Percentiles rank a stretch among this genome's conserved stretches.
Evolutionary conservation across 2,797 vertebrate genomes (phyloP).

Genomic region (Toxotes lorentzi): DNA sequence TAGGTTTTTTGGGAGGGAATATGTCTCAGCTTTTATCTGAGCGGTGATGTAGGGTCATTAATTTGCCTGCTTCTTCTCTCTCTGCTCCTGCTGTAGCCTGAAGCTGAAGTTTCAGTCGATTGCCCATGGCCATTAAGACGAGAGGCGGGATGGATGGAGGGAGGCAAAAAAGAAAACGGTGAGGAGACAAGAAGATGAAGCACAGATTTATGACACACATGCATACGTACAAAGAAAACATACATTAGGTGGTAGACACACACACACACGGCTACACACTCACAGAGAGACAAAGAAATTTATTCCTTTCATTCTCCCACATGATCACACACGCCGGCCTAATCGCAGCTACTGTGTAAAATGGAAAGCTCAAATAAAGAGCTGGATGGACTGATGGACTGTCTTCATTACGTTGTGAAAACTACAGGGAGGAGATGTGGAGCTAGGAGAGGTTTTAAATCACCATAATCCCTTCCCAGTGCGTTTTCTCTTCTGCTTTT

Average conservation of each 20-base stretch:
- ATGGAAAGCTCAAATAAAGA: constrained; percentile 63
- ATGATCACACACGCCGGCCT: constrained; percentile 20
- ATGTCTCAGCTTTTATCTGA: constrained; percentile 54
- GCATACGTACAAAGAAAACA: constrained; percentile 17
- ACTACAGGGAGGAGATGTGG: constrained; percentile 61
- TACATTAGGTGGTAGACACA: constrained; percentile 16
- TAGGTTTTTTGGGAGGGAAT: constrained; percentile 36
- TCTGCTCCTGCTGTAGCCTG: constrained; percentile 57
- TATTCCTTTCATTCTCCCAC: constrained; percentile 49
- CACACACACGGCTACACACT: constrained; percentile 7
- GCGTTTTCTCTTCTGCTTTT: constrained; percentile 58
- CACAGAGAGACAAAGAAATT: constrained; percentile 37
- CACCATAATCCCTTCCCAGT: constrained; percentile 72
- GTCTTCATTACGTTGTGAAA: constrained; percentile 77
- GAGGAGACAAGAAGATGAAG: constrained; percentile 19
- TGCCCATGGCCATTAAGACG: constrained; percentile 59
- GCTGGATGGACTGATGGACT: constrained; percentile 68
- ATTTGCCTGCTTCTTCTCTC: constrained; percentile 55
- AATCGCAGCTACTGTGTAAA: constrained; percentile 45
- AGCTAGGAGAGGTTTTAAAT: constrained; percentile 71
- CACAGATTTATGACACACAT: constrained; percentile 52
- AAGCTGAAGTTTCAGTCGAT: constrained; percentile 63
- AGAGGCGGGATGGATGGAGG: constrained; percentile 36
- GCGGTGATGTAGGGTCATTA: constrained; percentile 64
- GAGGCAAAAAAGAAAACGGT: constrained; percentile 11